Evolutionary conservation across 2,113 vertebrate species (phyloP), one percentile per base, ranked within the genome.

Genomic region (Corythoichthys intestinalis): DNA sequence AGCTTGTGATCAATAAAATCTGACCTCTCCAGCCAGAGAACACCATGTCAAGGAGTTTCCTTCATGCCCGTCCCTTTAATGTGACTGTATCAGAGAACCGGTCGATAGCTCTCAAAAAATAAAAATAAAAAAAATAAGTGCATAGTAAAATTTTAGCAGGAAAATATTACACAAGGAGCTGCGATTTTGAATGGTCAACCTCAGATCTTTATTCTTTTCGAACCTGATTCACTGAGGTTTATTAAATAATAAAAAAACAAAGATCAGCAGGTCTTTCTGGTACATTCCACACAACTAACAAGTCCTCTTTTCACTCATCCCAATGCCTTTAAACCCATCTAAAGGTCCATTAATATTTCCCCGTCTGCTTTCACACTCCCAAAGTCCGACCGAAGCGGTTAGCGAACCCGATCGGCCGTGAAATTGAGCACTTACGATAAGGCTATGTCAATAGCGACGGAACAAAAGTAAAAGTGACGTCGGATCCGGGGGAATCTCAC

Each of bases 341-440:
- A 64, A 86, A 77, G 79, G 71, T 75, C 88, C 79, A 87, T 91
- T 89, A 89, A 81, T 82, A 89, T 86, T 81, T 83, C 67, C 41
- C 67, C 65, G 75, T 72, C 66, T 54, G 50, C 75, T 83, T 89
- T 91, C 83, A 79, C 82, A 85, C 79, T 86, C 78, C 65, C 71
- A 82, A 87, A 91, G 89, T 87, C 89, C 92, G 91, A 92, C 93
- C 91, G 85, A 89, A 84, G 82, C 82, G 90, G 91, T 91, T 86
- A 87, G 10, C 2, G 84, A 80, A 87, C 85, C 83, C 76, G 83
- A 85, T 68, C 92, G 90, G 85, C 86, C 92, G 76, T 94, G 93
- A 95, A 96, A 94, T 94, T 93, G 93, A 90, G 86, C 86, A 89
- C 83, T 93, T 94, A 91, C 85, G 67, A 41, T 14, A 12, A 28